Evolutionary conservation across 1,140 invertebrate genomes (phyloP).

Genomic region (Pararge aegeria): DNA sequence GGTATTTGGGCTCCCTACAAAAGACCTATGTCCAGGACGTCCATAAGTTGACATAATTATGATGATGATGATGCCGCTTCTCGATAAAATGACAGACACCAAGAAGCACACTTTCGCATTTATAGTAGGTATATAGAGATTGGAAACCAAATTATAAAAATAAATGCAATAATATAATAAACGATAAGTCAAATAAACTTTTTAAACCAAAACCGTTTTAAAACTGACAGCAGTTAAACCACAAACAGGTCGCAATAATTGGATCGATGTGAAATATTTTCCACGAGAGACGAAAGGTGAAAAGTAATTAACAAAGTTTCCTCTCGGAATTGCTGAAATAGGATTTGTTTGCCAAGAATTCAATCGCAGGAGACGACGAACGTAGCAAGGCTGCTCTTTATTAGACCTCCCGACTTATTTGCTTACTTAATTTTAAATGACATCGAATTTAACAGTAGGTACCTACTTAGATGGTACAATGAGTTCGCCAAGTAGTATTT

Average conservation of each 20-base stretch:
- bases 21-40: too few relatives aligned
- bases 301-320: conserved; percentile 28
- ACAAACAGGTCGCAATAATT: conserved; percentile 18
- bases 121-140: too few relatives aligned
- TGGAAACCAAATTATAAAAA: too few relatives aligned
- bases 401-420: conserved; percentile 17
- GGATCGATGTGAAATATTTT: conserved; percentile 21
- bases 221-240: conserved; percentile 8
- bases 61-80: too few relatives aligned
- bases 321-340: conserved; percentile 20
- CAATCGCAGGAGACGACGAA: conserved; percentile 10
- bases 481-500: too few relatives aligned
- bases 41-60: too few relatives aligned
- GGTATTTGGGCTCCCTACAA: too few relatives aligned
- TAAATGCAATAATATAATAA: too few relatives aligned
- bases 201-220: background rate
- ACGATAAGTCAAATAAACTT: too few relatives aligned
- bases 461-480: too few relatives aligned
- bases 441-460: background rate
- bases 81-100: too few relatives aligned
- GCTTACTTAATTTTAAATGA: background rate
- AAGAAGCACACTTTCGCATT: too few relatives aligned
- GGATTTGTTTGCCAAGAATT: conserved; percentile 29
- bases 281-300: conserved; percentile 16
- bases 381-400: conserved; percentile 13